Evolutionary conservation across 2,113 vertebrate genomes (phyloP).

Genomic region (Actinemys pallida): DNA sequence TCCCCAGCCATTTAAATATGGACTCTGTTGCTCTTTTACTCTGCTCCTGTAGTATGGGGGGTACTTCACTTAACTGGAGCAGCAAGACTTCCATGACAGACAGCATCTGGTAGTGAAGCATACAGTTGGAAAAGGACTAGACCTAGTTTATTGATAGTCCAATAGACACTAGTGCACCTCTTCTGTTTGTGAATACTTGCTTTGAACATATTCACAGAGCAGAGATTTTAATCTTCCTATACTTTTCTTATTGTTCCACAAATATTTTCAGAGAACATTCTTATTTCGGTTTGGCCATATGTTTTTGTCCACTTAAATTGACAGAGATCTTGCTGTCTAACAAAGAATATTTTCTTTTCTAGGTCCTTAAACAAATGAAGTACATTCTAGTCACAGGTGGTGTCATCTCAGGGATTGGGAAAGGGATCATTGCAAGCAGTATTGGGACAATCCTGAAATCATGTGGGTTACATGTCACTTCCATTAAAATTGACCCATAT

Average conservation of each 20-base stretch:
- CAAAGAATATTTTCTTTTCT: background rate
- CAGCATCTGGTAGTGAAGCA: background rate
- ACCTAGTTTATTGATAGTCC: background rate
- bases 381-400: constrained; percentile 98
- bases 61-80: no score
- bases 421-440: constrained; percentile 98
- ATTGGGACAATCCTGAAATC: constrained; percentile 97
- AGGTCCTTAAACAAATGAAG: constrained; percentile 87
- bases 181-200: background rate
- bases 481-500: constrained; percentile 98
- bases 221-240: background rate
- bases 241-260: background rate
- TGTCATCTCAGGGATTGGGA: constrained; percentile 97
- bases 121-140: background rate
- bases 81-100: no score
- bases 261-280: background rate
- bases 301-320: background rate
- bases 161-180: background rate
- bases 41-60: no score
- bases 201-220: no score
- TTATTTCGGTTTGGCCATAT: background rate
- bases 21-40: background rate
- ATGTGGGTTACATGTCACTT: constrained; percentile 93
- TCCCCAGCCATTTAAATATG: background rate
- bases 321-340: background rate